A percentile compares a stretch with the other conserved stretches of the same genome.
These are phyloP conservation scores for Sardina pilchardus DNA, from an alignment of 2,113 vertebrate genomes.

Conservation along the genomic window DNA sequence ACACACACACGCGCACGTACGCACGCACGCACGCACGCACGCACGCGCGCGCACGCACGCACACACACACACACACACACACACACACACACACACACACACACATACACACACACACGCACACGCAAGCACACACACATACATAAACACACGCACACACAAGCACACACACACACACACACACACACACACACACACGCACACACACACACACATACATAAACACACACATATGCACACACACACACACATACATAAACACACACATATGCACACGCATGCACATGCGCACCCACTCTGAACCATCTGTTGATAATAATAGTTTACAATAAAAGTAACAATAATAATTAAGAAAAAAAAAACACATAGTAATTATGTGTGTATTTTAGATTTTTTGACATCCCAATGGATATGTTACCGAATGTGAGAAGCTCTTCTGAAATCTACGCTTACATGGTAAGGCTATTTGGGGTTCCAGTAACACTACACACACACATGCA, in stretches of 20 bases:
- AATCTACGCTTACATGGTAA: slow-evolving; percentile 23
- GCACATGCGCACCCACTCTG: background rate
- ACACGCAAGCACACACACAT: background rate
- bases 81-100: background rate
- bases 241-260: background rate
- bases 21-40: too few relatives aligned
- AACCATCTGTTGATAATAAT: too few relatives aligned
- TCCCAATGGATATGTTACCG: background rate
- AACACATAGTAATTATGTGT: too few relatives aligned
- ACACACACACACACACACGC: background rate
- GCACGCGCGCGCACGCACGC: too few relatives aligned
- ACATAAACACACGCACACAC: background rate
- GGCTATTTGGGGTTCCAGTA: too few relatives aligned
- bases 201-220: background rate
- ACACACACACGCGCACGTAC: too few relatives aligned
- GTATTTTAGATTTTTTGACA: background rate
- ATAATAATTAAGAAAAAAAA: too few relatives aligned
- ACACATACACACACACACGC: background rate
- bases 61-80: background rate
- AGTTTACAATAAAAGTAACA: too few relatives aligned
- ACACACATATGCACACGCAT: background rate
- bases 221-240: too few relatives aligned
- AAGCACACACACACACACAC: background rate
- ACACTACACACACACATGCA: background rate
- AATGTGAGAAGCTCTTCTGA: slow-evolving; percentile 33